Base-by-base conservation (phyloP, 2,113 vertebrate species). In the Oreochromis tanganicae region DNA sequence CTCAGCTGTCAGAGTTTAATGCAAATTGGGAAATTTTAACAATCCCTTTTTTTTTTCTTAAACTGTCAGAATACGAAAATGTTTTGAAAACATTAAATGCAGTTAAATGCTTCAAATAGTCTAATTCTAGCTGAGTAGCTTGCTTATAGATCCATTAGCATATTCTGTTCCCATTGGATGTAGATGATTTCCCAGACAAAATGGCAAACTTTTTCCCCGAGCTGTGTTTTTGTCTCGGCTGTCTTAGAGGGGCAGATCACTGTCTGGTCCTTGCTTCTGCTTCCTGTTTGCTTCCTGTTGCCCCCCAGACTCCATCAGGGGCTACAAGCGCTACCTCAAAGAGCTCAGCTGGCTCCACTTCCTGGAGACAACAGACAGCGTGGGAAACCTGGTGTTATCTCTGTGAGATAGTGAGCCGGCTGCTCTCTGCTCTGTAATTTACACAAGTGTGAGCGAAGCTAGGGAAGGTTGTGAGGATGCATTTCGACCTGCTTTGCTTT, bases 201-300 rank as follows among this genome's bases (percentile, higher is more conserved):
- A 0, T 73, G 21, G 2, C 41, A 27, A 71, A 27, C 21, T 6
- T 82, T 38, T 19, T 7, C 10, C 32, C 61, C 16, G 68, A 24
- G 19, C 19, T 61, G 38, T 75, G 29, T 68, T 56, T 63, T 41
- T 1, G 48, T 71, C 21, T 83, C 48, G 13, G 46, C 66, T 52
- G 57, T 32, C 27, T 63, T 50, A n/a, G 19, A 21, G 56, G 0
- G 11, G 59, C 7, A 19, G 56, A 34, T 61, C 10, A 0, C 16
- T 14, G 17, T 82, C 24, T 1, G 16, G 12, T 50, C 71, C 6
- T 50, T 50, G 38, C 56, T 21, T 34, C 81, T 50, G 43, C 81
- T 82, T 93, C 91, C 91, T 93, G 88, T 93, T 93, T 88, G 83
- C 85, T 90, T 93, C 91, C 91, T 34, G 84, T 71, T 41, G 24